Evolutionary conservation across 2,888 invertebrate species (phyloP), one percentile per base, ranked within the genome.

Genomic region (Leptopilina syphax): DNA sequence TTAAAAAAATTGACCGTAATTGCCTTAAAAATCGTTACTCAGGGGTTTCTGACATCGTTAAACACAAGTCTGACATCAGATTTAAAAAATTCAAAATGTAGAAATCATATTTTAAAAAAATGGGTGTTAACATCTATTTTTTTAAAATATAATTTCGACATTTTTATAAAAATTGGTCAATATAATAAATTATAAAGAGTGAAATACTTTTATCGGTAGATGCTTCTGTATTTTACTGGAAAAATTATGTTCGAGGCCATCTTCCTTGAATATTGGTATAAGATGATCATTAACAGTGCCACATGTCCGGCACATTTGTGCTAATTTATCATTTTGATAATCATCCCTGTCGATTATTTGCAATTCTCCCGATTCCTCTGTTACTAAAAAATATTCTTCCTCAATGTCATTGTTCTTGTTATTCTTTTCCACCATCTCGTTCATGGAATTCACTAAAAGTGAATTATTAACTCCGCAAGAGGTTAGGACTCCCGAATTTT

Each of bases 231-330:
- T 95, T 92, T 95, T 95, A 1, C 92, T 93, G 34, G 93, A 92
- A 13, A 96, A 88, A 79, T 94, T 93, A 86, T 94, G 94, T 84
- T 93, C 93, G 10, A 93, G 85, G 1, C 95, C 95, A 87, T 95
- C 95, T 0, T 93, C 94, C 18, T 93, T 92, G 86, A 94, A 95
- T 86, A 96, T 95, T 8, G 94, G 94, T 79, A 95, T 93, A 34
- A 94, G 90, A 81, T 93, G 92, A 79, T 94, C 93, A 41, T 92
- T 93, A 47, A 91, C 84, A 66, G 92, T 93, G 27, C 94, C 95
- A 87, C 95, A 95, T 63, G 93, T 90, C 77, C 95, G 92, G 86
- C 95, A 95, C 27, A 94, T 81, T 8, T 86, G 80, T 1, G 84
- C 79, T 86, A 84, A 87, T 0, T 79, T 50, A 5, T 80, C 7